Evolutionary conservation across 2,888 invertebrate genomes (phyloP), one percentile per base, ranked within the genome.

Genomic region (Eupithecia subumbrata): DNA sequence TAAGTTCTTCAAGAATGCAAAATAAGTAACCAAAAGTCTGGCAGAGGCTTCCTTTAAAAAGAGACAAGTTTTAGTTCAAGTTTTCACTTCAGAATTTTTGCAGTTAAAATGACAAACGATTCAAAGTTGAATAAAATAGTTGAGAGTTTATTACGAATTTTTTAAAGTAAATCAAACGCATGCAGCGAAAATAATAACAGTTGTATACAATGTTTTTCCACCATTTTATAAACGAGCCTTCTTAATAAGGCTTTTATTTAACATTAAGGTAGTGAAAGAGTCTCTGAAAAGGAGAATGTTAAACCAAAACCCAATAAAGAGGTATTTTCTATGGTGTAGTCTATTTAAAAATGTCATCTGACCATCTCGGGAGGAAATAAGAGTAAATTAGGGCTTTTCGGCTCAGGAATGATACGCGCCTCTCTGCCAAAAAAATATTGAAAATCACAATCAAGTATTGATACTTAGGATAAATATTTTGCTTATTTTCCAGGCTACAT

Each of bases 1-100:
- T 75, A 67, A 73, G 45, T 76, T 78, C 34, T 72, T 69, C 43
- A 79, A 72, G 78, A 75, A 77, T 76, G 75, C 76, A 76, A 77
- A 78, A 72, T 71, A 68, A 48, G 72, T 45, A 69, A 71, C 71
- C 72, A n/a, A 66, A 77, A 74, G 64, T 73, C 73, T 12, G 30
- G 52, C 66, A 64, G 56, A 73, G 60, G 63, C 67, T 56, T 73
- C 63, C 72, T 45, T 66, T 71, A 73, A 76, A 74, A 75, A 76
- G 73, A 72, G 71, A 72, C 30, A n/a, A n/a, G n/a, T n/a, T n/a
- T n/a, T 71, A 76, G 76, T 78, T 71, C 43, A 43, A 52, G 67
- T 75, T 75, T 71, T 4, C 37, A 0, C 40, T 67, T 34, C 12
- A 1, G n/a, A 18, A 37, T 37, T 34, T 37, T 66, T 43, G n/a